phyloP scores from a whole-genome alignment of 2,113 vertebrate genomes.

The Carollia perspicillata region DNA sequence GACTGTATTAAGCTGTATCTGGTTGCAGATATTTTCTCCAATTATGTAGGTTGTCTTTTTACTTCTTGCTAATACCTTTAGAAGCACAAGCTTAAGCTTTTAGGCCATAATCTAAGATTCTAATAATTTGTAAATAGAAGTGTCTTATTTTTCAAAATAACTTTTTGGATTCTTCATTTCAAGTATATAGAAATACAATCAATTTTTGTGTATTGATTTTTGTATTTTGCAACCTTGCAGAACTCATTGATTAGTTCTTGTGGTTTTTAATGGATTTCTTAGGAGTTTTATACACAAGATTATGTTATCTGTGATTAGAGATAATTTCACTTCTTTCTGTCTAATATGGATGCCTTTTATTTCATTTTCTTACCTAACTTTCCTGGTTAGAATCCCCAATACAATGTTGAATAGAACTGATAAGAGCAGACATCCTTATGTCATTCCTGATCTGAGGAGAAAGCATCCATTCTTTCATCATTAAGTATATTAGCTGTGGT shows the following conservation, averaged over 20 bases:
- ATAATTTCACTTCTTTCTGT: conserved; percentile 16
- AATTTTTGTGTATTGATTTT: neutral
- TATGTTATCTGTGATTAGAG: neutral
- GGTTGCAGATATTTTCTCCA: neutral
- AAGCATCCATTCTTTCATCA: neutral
- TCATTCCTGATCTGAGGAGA: neutral
- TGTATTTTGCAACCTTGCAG: neutral
- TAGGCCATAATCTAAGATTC: neutral
- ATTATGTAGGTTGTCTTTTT: neutral
- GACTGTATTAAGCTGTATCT: neutral
- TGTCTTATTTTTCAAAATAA: neutral
- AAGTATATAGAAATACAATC: neutral
- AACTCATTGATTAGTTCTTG: neutral
- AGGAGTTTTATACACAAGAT: neutral
- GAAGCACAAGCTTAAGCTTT: neutral
- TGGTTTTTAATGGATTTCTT: neutral
- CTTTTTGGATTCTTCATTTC: neutral
- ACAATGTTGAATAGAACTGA: neutral
- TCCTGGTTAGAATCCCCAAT: neutral
- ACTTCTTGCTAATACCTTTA: neutral
- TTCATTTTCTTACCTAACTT: neutral
- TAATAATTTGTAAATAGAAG: neutral
- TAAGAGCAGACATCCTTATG: neutral
- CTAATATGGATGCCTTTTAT: neutral
- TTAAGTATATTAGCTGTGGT: neutral